Conservation (phyloP, 2,888 invertebrate genomes). For the Portevinia maculata region DNA sequence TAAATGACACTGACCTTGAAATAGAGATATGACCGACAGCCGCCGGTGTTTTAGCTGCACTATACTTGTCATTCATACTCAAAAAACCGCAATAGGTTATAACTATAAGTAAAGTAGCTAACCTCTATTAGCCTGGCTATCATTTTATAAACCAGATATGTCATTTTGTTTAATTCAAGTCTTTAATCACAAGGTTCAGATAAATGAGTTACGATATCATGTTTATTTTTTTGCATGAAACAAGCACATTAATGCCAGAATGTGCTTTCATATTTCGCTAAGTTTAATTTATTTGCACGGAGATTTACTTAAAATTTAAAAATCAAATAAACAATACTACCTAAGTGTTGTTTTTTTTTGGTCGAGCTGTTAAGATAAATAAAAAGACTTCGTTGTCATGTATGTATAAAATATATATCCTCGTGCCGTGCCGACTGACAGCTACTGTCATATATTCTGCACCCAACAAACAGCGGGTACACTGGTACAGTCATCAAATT, state of each 20-base stretch:
- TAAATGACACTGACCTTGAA: conserved; percentile 46
- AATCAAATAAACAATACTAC: conserved; percentile 28
- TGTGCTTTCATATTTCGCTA: conserved; percentile 30
- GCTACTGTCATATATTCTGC: conserved; percentile 10
- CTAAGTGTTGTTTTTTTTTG: background rate
- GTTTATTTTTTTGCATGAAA: conserved; percentile 2
- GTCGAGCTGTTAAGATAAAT: conserved; percentile 11
- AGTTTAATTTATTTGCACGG: conserved; percentile 47
- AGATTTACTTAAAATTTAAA: conserved; percentile 23
- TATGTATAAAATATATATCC: conserved; percentile 41
- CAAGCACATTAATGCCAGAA: conserved; percentile 3
- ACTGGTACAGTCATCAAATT: background rate
- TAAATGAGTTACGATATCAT: conserved; percentile 34
- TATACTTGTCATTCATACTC: conserved; percentile 7
- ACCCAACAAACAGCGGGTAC: no score
- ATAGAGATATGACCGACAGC: conserved; percentile 21
- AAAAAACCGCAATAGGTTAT: conserved; percentile 7
- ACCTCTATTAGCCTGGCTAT: conserved; percentile 2
- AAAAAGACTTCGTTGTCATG: conserved; percentile 9
- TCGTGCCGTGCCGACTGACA: conserved; percentile 7
- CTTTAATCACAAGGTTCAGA: conserved; percentile 4
- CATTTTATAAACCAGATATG: conserved; percentile 5
- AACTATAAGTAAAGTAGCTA: conserved; percentile 4
- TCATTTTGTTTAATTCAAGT: conserved; percentile 15
- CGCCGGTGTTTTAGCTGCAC: conserved; percentile 7